Evolutionary conservation across 2,888 invertebrate species (phyloP).

Genomic region (Eugnorisma glareosa): DNA sequence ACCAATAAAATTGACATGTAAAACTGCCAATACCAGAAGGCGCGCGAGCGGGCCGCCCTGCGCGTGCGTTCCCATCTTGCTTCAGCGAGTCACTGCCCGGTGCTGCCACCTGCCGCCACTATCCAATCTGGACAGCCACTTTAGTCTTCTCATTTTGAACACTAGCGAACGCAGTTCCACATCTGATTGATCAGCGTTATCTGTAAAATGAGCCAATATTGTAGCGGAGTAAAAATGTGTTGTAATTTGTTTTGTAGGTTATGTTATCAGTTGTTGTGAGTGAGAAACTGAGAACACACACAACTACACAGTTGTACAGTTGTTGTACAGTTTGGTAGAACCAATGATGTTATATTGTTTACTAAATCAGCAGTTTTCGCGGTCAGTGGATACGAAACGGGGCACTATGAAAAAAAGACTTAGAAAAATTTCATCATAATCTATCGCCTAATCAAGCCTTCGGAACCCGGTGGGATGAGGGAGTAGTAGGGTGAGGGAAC

Average conservation of each 20-base stretch:
- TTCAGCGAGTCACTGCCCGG: constrained; percentile 81
- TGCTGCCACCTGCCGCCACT: constrained; percentile 83
- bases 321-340: neutral
- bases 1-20: constrained; percentile 89
- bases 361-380: too few relatives aligned
- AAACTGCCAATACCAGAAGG: constrained; percentile 83
- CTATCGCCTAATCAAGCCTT: too few relatives aligned
- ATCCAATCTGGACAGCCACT: constrained; percentile 70
- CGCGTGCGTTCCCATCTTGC: constrained; percentile 83
- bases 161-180: constrained; percentile 31
- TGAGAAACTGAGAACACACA: too few relatives aligned
- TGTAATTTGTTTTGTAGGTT: neutral
- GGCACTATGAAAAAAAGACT: too few relatives aligned
- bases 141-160: constrained; percentile 75
- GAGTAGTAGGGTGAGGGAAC: too few relatives aligned
- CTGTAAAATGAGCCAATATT: constrained; percentile 27
- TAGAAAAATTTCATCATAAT: too few relatives aligned
- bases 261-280: neutral
- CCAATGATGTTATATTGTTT: too few relatives aligned
- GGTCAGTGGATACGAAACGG: too few relatives aligned
- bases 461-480: too few relatives aligned
- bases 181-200: constrained; percentile 27
- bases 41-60: constrained; percentile 86
- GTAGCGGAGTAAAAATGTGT: neutral
- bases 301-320: too few relatives aligned